phyloP scores from a whole-genome alignment of 2,888 invertebrate species.

The Chloroclystis v-ata region DNA sequence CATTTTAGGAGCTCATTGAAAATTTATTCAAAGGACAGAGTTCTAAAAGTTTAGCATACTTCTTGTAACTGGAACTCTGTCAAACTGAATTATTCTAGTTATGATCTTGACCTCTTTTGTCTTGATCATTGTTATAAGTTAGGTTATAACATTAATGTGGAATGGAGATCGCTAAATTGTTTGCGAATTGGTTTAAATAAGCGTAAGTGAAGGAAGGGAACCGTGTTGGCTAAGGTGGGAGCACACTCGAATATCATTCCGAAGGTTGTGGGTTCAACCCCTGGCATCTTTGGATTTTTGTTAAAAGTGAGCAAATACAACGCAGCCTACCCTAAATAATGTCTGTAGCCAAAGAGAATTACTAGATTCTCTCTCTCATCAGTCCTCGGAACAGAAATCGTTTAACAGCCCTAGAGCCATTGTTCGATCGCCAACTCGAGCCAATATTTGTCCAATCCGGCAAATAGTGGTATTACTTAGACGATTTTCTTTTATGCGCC shows the following conservation, averaged over 20 bases:
- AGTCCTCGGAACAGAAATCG: constrained; percentile 27
- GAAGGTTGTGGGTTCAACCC: no score
- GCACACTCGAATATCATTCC: no score
- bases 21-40: constrained; percentile 68
- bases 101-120: constrained; percentile 35
- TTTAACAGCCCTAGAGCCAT: constrained; percentile 41
- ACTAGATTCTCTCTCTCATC: neutral
- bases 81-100: constrained; percentile 62
- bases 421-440: constrained; percentile 42
- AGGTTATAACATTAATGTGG: constrained; percentile 1
- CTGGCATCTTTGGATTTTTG: no score
- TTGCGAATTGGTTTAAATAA: neutral
- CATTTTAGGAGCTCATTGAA: constrained; percentile 62
- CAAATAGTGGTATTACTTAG: constrained; percentile 55
- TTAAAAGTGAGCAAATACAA: no score
- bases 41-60: constrained; percentile 57
- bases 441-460: constrained; percentile 55
- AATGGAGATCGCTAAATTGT: neutral
- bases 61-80: constrained; percentile 58
- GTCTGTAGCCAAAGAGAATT: no score
- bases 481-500: constrained; percentile 41
- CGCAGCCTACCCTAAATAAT: no score
- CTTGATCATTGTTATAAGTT: constrained; percentile 17
- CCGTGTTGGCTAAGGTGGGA: neutral
- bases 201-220: neutral